Base-by-base conservation (phyloP, 2,113 vertebrate genomes). In the Plecotus auritus region DNA sequence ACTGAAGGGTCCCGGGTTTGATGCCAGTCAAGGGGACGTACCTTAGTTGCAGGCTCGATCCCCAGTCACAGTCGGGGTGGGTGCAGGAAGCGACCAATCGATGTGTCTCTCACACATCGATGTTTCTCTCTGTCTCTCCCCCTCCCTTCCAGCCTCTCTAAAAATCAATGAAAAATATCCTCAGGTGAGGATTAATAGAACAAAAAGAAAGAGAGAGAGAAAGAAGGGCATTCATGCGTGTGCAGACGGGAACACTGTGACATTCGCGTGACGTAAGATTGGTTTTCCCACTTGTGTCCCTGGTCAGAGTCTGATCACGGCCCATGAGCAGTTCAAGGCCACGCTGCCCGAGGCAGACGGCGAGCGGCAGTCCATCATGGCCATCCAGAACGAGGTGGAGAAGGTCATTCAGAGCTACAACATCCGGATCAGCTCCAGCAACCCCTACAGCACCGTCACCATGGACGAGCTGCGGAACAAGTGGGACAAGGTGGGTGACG, bases 341-440 rank as follows among this genome's bases (percentile, higher is more conserved):
- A 99, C 99, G 1, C 95, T 99, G 85, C 99, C 99, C 0, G 99
- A 99, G 96, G 98, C 99, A 0, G 99, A 99, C 11, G 98, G 98
- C 32, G 99, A 99, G 97, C 98, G 99, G 96, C 99, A 99, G 98
- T 99, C 99, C 95, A 99, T 99, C 95, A 80, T 99, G 93, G 99
- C 99, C 94, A 99, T 99, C 97, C 99, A 99, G 96, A 99, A 99
- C 14, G 99, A 99, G 98, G 99, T 99, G 97, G 99, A 99, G 96
- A 99, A 99, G 98, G 99, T 99, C 96, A 99, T 99, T 95, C 99
- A 99, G 98, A 99, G 99, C 97, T 99, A 99, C 81, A 99, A 92
- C 96, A 99, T 99, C 98, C 98, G 98, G 97, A 98, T 99, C 96
- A 98, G 98, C 76, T 98, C 99, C 35, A 98, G 97, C 97, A 99